Conservation (phyloP, 2,888 invertebrate genomes). For the Tipula confusa region DNA sequence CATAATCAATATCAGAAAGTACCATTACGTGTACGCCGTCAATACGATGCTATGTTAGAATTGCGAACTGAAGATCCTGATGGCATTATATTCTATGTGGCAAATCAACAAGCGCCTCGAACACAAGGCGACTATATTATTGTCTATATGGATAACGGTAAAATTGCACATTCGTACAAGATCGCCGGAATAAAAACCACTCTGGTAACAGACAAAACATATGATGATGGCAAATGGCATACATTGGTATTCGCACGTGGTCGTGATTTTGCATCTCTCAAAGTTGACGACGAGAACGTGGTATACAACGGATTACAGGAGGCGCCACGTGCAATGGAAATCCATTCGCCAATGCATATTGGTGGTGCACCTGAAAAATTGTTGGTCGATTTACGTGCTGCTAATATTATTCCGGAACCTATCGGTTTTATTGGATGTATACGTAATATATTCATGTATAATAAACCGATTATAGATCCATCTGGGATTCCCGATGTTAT, state of each 20-base stretch:
- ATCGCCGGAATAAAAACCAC: constrained; percentile 56
- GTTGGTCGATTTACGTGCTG: background rate
- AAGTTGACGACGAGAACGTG: constrained; percentile 58
- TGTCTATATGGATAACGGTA: constrained; percentile 69
- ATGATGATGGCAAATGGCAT: constrained; percentile 79
- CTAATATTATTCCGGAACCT: background rate
- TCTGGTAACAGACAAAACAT: constrained; percentile 55
- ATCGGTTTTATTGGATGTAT: constrained; percentile 74
- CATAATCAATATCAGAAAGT: constrained; percentile 66
- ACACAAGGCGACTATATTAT: constrained; percentile 66
- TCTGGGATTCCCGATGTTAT: constrained; percentile 59
- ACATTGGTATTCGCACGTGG: constrained; percentile 63
- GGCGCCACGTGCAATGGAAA: constrained; percentile 53
- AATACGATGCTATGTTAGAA: constrained; percentile 70
- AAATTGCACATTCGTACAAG: constrained; percentile 66
- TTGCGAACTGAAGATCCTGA: constrained; percentile 68
- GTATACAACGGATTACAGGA: constrained; percentile 54
- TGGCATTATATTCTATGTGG: constrained; percentile 80
- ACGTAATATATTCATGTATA: constrained; percentile 68
- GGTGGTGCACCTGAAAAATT: constrained; percentile 57
- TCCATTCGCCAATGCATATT: constrained; percentile 69
- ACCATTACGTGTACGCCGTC: constrained; percentile 59
- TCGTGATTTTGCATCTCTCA: constrained; percentile 59
- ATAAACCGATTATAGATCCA: constrained; percentile 60
- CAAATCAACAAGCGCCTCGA: constrained; percentile 50